These are phyloP conservation scores for Atherinosoma microstoma DNA, from an alignment of 2,797 vertebrate genomes.

Conservation along the genomic window DNA sequence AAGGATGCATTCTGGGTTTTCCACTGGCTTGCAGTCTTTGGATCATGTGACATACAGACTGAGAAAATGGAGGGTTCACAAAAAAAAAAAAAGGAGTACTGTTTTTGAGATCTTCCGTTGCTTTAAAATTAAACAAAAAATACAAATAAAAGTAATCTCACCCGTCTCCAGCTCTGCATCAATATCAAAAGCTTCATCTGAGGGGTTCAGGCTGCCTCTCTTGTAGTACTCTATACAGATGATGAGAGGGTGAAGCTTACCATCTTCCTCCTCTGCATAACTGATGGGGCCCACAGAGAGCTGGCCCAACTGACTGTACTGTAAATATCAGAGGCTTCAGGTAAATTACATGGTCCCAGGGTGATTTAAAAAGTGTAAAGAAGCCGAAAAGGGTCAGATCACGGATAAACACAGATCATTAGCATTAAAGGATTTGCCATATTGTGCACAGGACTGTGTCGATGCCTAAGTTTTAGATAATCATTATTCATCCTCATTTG, in stretches of 20 bases:
- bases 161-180: slow-evolving; percentile 89
- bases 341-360: slow-evolving; percentile 16
- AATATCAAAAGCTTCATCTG: slow-evolving; percentile 84
- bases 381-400: not conserved
- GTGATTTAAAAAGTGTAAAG: not conserved
- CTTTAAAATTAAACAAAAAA: not conserved
- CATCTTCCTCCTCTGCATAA: slow-evolving; percentile 83
- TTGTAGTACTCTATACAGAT: slow-evolving; percentile 92
- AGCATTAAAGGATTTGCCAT: not conserved
- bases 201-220: slow-evolving; percentile 78
- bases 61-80: slow-evolving; percentile 4
- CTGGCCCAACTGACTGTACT: slow-evolving; percentile 84
- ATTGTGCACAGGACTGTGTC: not conserved
- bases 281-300: slow-evolving; percentile 89
- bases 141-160: slow-evolving; percentile 50
- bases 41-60: slow-evolving; percentile 77
- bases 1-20: slow-evolving; percentile 77
- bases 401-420: not conserved
- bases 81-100: not conserved
- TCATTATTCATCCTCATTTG: too few species aligned
- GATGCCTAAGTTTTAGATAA: not conserved
- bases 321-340: slow-evolving; percentile 45
- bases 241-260: slow-evolving; percentile 81
- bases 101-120: not conserved
- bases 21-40: slow-evolving; percentile 62